Evolutionary conservation across 2,113 vertebrate species (phyloP).

Genomic region (Corythornis vintsioides): DNA sequence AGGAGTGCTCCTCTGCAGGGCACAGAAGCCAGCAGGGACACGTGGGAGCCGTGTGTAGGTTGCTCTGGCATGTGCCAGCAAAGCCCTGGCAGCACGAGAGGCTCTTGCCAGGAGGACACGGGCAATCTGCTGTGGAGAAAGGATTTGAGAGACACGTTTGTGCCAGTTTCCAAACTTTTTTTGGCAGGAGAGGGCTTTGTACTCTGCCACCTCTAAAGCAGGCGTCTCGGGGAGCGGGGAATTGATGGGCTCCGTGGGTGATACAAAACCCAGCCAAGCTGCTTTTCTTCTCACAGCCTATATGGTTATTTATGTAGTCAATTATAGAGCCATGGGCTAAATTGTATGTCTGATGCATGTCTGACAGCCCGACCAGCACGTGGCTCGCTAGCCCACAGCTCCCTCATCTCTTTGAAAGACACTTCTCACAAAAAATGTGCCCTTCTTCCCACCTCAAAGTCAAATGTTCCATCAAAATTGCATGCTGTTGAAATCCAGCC

Average conservation of each 20-base stretch:
- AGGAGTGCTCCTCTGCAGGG: neutral
- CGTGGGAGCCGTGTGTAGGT: neutral
- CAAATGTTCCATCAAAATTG: neutral
- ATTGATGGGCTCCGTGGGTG: neutral
- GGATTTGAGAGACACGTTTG: neutral
- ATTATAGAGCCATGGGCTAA: neutral
- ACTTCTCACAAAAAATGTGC: neutral
- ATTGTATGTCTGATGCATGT: neutral
- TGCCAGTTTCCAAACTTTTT: conserved; percentile 17
- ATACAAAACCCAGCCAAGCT: neutral
- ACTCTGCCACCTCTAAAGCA: neutral
- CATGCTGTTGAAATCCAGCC: neutral
- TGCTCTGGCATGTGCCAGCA: neutral
- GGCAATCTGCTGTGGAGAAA: neutral
- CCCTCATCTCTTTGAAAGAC: neutral
- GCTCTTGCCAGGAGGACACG: neutral
- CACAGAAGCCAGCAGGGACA: neutral
- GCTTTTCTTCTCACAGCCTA: neutral
- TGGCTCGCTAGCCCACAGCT: neutral
- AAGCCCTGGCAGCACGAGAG: neutral
- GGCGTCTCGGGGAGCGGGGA: accelerated
- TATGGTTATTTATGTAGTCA: neutral
- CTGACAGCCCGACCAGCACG: neutral
- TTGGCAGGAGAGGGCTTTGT: neutral
- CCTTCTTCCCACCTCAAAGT: neutral